phyloP scores from a whole-genome alignment of 2,113 vertebrate species.

The Amphiprion percula region DNA sequence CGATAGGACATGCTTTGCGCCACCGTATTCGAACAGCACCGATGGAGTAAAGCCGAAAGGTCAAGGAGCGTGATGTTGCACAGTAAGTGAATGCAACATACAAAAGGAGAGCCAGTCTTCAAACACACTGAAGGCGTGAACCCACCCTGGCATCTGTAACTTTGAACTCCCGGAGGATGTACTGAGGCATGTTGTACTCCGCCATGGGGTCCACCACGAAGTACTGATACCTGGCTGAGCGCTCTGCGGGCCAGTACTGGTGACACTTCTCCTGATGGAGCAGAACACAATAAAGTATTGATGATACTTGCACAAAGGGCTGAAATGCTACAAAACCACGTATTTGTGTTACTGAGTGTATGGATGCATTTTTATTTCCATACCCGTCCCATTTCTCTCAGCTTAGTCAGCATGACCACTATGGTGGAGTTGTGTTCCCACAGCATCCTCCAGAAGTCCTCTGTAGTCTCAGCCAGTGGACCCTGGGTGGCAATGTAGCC shows the following conservation, averaged over 20 bases:
- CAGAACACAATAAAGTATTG: slow-evolving; percentile 19
- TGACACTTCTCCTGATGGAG: slow-evolving; percentile 91
- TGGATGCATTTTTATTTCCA: slow-evolving; percentile 43
- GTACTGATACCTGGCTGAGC: slow-evolving; percentile 95
- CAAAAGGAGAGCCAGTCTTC: not conserved
- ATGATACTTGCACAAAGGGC: not conserved
- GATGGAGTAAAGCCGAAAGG: slow-evolving; percentile 45
- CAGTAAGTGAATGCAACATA: slow-evolving; percentile 35
- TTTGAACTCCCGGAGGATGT: slow-evolving; percentile 96
- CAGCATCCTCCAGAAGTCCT: slow-evolving; percentile 88
- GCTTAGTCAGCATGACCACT: slow-evolving; percentile 87
- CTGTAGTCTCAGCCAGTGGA: slow-evolving; percentile 86
- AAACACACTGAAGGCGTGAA: slow-evolving; percentile 28
- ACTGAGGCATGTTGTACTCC: slow-evolving; percentile 98
- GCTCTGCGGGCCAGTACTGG: slow-evolving; percentile 94
- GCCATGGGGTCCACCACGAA: slow-evolving; percentile 97
- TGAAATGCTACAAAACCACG: not conserved
- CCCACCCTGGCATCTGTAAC: slow-evolving; percentile 95
- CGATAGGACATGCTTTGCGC: slow-evolving; percentile 65
- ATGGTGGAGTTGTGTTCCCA: slow-evolving; percentile 89
- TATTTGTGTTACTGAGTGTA: slow-evolving; percentile 51
- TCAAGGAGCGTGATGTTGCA: slow-evolving; percentile 34
- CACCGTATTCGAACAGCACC: slow-evolving; percentile 33
- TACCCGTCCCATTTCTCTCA: slow-evolving; percentile 87
- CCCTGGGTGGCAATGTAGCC: slow-evolving; percentile 88